Conservation (phyloP, 2,888 invertebrate genomes). For the Caenorhabditis doughertyi region DNA sequence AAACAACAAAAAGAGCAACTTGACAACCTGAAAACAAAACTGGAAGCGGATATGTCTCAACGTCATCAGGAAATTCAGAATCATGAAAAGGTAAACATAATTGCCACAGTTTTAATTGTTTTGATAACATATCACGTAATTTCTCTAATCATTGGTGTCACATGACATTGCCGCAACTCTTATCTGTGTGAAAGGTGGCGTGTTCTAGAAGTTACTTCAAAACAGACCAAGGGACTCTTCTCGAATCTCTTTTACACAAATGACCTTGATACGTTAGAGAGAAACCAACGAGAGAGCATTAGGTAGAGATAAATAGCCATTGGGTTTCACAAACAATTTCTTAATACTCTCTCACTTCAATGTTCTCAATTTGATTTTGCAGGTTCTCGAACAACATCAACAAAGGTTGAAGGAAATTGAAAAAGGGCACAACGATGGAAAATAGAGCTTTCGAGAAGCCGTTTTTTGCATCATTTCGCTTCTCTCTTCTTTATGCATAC, state of each 20-base stretch:
- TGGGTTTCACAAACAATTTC: conserved; percentile 53
- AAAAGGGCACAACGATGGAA: conserved; percentile 18
- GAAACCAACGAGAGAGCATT: conserved; percentile 34
- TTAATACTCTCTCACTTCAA: neutral
- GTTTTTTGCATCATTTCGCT: conserved; percentile 13
- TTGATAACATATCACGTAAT: conserved; percentile 19
- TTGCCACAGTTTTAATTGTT: neutral
- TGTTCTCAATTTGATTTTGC: conserved; percentile 44
- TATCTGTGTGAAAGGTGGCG: conserved; percentile 41
- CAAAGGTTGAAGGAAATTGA: conserved; percentile 67
- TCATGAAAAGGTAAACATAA: conserved; percentile 38
- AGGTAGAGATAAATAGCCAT: conserved; percentile 30
- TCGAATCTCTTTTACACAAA: conserved; percentile 52
- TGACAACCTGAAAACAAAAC: conserved; percentile 57
- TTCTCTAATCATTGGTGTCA: conserved; percentile 27
- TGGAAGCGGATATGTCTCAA: conserved; percentile 61
- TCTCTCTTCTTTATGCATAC: neutral
- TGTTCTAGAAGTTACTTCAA: conserved; percentile 53
- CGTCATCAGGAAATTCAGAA: conserved; percentile 41
- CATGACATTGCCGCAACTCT: conserved; percentile 39
- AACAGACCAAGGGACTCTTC: conserved; percentile 42
- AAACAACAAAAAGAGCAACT: conserved; percentile 69
- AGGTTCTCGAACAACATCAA: conserved; percentile 69
- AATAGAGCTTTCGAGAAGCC: conserved; percentile 38
- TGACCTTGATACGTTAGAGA: conserved; percentile 57